Evolutionary conservation across 2,888 invertebrate species (phyloP), one percentile per base, ranked within the genome.

Genomic region (Drosophila atripex): DNA sequence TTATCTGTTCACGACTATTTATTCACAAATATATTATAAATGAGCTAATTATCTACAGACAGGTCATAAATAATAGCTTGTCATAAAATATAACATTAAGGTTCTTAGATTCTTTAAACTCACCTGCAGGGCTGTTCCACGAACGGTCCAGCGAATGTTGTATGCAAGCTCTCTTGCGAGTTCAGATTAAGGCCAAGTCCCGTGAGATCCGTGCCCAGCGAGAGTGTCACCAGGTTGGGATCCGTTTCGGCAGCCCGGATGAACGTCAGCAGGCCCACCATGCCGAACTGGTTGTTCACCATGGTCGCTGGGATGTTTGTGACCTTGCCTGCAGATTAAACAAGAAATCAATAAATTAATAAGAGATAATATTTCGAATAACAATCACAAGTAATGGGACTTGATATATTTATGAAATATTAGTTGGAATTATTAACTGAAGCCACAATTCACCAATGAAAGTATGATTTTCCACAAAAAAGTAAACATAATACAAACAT

Each of bases 221-320:
- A 99, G 91, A 99, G 93, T 68, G 98, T 97, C 79, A 99, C 98
- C 89, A 99, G 94, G 92, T 98, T 98, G 57, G 97, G 98, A 93
- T 99, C 98, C 64, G 97, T 96, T 93, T 99, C 99, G 73, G 99
- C 98, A 76, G 98, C 98, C 90, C 99, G 94, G 86, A 99, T 98
- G 93, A 99, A 99, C 82, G 99, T 98, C 92, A 99, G 93, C 86
- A 99, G 94, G 50, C 99, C 99, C 79, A 99, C 98, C 93, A 99
- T 99, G 87, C 99, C 99, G 92, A 98, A 99, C 93, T 99, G 99
- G 93, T 99, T 99, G 88, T 96, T 97, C 78, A 99, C 97, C 99
- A 99, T 99, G 90, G 97, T 97, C 80, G 95, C 95, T 73, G 99
- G 99, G 93, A 99, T 99, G 93, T 99, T 98, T 91, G 98, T 97